These are phyloP conservation scores for Tetraneura akinire DNA, from an alignment of 1,140 invertebrate species.

Conservation along the genomic window DNA sequence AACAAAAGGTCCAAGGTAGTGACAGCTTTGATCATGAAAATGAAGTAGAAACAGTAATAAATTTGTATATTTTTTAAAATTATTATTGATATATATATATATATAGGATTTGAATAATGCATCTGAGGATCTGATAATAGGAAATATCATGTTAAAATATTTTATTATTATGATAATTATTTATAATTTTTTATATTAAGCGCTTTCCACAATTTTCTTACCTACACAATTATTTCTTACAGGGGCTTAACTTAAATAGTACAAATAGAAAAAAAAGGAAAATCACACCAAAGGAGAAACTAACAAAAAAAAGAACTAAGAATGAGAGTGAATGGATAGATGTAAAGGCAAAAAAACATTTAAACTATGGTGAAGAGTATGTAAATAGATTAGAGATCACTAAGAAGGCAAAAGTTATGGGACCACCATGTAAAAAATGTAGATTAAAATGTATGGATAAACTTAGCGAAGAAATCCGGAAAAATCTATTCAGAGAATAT, in stretches of 20 bases:
- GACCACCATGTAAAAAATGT: slow-evolving; percentile 1
- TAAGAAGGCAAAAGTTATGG: background rate
- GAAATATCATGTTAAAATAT: too few species aligned
- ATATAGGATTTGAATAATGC: too few species aligned
- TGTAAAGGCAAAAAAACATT: background rate
- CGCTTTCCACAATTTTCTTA: too few species aligned
- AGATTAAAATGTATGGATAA: slow-evolving; percentile 7
- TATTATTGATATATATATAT: too few species aligned
- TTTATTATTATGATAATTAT: too few species aligned
- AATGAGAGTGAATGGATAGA: slow-evolving; percentile 9
- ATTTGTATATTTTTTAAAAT: too few species aligned
- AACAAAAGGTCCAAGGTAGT: too few species aligned
- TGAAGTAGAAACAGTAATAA: too few species aligned
- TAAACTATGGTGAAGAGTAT: background rate
- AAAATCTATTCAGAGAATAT: background rate
- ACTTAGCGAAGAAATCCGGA: background rate
- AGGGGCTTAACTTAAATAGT: background rate
- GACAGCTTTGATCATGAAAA: too few species aligned
- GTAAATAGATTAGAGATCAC: background rate
- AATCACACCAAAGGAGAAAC: background rate
- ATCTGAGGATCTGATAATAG: background rate
- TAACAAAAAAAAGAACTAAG: background rate
- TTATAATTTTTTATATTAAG: too few species aligned
- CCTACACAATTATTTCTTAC: background rate
- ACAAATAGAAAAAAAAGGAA: background rate